Conservation (phyloP, 1,140 invertebrate genomes). For the Apis cerana region DNA sequence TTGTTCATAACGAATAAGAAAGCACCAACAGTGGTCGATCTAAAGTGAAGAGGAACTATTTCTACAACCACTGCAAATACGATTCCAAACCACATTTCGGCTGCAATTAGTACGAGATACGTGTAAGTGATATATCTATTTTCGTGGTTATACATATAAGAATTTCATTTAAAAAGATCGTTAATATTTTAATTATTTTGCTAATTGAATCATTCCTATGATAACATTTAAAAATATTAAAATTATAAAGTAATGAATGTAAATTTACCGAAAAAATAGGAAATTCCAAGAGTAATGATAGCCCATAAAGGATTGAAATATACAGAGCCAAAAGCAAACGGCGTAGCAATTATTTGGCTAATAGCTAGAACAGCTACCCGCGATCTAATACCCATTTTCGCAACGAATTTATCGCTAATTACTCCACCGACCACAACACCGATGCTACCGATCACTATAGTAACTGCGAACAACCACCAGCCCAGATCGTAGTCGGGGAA, state of each 20-base stretch:
- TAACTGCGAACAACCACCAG: conserved; percentile 93
- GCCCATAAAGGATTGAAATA: conserved; percentile 91
- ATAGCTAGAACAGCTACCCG: conserved; percentile 91
- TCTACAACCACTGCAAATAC: conserved; percentile 94
- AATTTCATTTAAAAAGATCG: too few species aligned
- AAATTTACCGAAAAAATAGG: conserved; percentile 90
- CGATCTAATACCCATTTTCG: conserved; percentile 92
- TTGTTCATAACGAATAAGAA: conserved; percentile 96
- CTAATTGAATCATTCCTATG: too few species aligned
- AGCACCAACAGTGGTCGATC: conserved; percentile 91
- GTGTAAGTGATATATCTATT: background rate
- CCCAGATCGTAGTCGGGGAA: conserved; percentile 93
- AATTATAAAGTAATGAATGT: background rate
- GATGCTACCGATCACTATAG: conserved; percentile 92
- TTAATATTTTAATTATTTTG: too few species aligned
- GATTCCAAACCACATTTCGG: conserved; percentile 97
- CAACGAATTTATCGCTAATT: conserved; percentile 94
- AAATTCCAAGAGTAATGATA: conserved; percentile 91
- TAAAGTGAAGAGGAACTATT: conserved; percentile 89
- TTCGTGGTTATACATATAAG: too few species aligned
- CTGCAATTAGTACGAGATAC: conserved; percentile 79
- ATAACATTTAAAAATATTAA: background rate
- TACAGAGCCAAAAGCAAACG: conserved; percentile 94
- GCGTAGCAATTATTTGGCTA: conserved; percentile 92
- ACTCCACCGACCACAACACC: conserved; percentile 94